Conservation (phyloP, 2,797 vertebrate species). For the Fringilla coelebs region DNA sequence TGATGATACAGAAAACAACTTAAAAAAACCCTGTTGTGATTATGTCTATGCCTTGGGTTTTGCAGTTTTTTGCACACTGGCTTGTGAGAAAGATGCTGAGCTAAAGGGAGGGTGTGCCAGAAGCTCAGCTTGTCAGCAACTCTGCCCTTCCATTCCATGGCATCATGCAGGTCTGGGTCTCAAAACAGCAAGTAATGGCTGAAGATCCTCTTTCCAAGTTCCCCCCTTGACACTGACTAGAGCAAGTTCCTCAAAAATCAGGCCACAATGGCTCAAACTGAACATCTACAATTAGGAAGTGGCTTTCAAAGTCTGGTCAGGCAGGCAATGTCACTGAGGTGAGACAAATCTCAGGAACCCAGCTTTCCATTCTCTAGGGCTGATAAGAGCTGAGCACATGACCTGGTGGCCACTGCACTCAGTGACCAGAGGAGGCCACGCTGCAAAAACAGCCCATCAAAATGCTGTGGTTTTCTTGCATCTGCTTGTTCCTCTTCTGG, state of each 20-base stretch:
- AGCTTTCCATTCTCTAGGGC: neutral
- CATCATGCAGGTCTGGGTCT: neutral
- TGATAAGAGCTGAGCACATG: neutral
- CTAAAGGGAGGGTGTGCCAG: neutral
- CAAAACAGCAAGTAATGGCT: neutral
- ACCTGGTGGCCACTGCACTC: fast-evolving
- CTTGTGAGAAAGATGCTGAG: neutral
- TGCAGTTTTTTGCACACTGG: neutral
- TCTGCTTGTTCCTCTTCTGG: neutral
- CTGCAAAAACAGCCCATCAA: neutral
- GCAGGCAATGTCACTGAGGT: neutral
- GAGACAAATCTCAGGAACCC: neutral
- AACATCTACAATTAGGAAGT: neutral
- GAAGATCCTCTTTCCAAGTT: neutral
- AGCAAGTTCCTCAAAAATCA: neutral
- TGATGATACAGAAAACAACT: neutral
- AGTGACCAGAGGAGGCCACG: fast-evolving
- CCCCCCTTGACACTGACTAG: neutral
- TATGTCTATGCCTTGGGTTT: neutral
- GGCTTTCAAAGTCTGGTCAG: neutral
- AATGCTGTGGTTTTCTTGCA: neutral
- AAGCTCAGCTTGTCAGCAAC: fast-evolving
- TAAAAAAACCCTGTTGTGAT: neutral
- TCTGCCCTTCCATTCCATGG: neutral
- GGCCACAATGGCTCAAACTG: neutral